Evolutionary conservation across 2,797 vertebrate species (phyloP), one percentile per base, ranked within the genome.

Genomic region (Parauchenoglanis ngamensis): DNA sequence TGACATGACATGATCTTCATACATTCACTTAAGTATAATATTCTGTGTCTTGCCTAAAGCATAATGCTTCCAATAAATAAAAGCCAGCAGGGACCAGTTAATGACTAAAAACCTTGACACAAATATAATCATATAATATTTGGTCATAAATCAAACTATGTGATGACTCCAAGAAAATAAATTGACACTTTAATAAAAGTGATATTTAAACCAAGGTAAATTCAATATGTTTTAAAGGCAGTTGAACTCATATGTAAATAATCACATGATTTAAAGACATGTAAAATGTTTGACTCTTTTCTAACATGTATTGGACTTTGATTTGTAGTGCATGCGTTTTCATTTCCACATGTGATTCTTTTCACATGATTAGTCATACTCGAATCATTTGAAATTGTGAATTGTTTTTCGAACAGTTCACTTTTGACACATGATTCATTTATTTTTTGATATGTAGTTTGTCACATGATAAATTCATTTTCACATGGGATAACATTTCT

Each of bases 61-160:
- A 5, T 7, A 54, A 54, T 76, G 49, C 17, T 76, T 76, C 6
- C n/a, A 28, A 28, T 76, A 28, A 52, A 25, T 54, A 76, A n/a
- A 54, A 28, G 13, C 25, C 44, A 75, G 11, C 40, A 73, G 70
- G 70, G 17, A 17, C 23, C 44, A 49, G 40, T 44, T 49, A 72
- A 21, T 70, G 67, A 40, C 15, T 73, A 40, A 73, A 49, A 49
- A 75, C 23, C 46, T 13, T 75, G 44, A 75, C 40, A 49, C 23
- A n/a, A 75, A 75, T n/a, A 75, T 75, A 49, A 75, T 75, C 23
- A 49, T 72, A 44, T 76, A 54, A 52, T 76, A 54, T 76, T 28
- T 54, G 25, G n/a, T 28, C 49, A 17, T 52, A 52, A 76, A 54
- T 76, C 73, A 76, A 46, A 31, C 49, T 56, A 75, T 49, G 6